A percentile compares a stretch with the other conserved stretches of the same genome.
phyloP scores from a whole-genome alignment of 2,888 invertebrate genomes.

The Rotaria macrura region DNA sequence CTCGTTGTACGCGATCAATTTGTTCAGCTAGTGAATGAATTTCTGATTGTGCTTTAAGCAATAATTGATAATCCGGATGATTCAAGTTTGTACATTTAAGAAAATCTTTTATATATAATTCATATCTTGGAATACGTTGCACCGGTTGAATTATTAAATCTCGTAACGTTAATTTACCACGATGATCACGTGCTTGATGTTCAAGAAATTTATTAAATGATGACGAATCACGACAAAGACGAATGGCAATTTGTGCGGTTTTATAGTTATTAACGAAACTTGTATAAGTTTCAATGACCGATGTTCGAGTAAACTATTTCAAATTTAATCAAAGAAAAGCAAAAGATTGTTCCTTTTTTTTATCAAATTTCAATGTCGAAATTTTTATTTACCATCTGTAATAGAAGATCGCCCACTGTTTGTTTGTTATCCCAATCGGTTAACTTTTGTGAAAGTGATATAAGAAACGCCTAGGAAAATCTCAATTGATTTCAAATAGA shows the following conservation, averaged over 20 bases:
- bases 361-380: too few species aligned
- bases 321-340: background rate
- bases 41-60: conserved; percentile 64
- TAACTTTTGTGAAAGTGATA: conserved; percentile 17
- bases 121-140: conserved; percentile 34
- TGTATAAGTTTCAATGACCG: conserved; percentile 33
- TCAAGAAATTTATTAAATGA: conserved; percentile 32
- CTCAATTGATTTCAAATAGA: too few species aligned
- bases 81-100: conserved; percentile 32
- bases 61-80: conserved; percentile 26
- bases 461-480: background rate
- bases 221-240: conserved; percentile 30
- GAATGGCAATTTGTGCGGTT: conserved; percentile 31
- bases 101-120: conserved; percentile 34
- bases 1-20: conserved; percentile 66
- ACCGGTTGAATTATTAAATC: conserved; percentile 34
- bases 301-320: conserved; percentile 28
- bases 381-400: conserved; percentile 24
- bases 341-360: background rate
- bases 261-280: conserved; percentile 34
- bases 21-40: conserved; percentile 80
- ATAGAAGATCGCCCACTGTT: conserved; percentile 32
- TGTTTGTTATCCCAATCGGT: conserved; percentile 30
- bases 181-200: conserved; percentile 32
- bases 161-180: conserved; percentile 23